phyloP scores from a whole-genome alignment of 2,797 vertebrate species.

The Sebastes oblongus region DNA sequence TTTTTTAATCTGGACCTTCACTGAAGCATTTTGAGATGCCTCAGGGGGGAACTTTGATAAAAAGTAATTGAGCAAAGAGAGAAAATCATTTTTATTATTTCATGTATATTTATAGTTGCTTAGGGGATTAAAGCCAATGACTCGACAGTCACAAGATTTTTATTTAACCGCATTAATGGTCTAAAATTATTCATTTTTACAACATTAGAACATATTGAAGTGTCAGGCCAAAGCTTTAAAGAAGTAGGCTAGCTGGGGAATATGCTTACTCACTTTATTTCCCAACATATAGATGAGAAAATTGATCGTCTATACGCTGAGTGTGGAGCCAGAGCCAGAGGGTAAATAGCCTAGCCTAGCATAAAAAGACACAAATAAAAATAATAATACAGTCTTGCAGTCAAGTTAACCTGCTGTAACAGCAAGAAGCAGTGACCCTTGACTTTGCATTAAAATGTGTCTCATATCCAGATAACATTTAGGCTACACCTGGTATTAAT shows the following conservation, averaged over 20 bases:
- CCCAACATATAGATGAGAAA: not conserved
- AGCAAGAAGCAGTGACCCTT: no score
- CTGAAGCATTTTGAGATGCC: not conserved
- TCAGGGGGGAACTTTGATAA: not conserved
- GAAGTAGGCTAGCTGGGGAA: not conserved
- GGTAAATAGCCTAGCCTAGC: not conserved
- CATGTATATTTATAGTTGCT: not conserved
- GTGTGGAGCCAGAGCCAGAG: no score
- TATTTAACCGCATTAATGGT: not conserved
- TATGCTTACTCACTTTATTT: not conserved
- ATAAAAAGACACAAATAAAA: not conserved
- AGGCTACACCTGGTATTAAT: not conserved
- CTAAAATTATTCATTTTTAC: not conserved
- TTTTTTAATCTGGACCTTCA: not conserved
- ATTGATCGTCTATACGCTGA: not conserved
- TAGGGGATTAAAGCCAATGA: not conserved
- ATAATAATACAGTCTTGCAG: not conserved
- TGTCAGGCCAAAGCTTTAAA: not conserved
- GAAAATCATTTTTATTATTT: not conserved
- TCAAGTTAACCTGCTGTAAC: no score
- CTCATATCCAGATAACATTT: not conserved
- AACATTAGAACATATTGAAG: not conserved
- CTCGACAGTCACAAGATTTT: not conserved
- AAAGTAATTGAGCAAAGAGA: not conserved
- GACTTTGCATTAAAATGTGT: not conserved